Base-by-base conservation (phyloP, 2,113 vertebrate species). In the Mola mola region DNA sequence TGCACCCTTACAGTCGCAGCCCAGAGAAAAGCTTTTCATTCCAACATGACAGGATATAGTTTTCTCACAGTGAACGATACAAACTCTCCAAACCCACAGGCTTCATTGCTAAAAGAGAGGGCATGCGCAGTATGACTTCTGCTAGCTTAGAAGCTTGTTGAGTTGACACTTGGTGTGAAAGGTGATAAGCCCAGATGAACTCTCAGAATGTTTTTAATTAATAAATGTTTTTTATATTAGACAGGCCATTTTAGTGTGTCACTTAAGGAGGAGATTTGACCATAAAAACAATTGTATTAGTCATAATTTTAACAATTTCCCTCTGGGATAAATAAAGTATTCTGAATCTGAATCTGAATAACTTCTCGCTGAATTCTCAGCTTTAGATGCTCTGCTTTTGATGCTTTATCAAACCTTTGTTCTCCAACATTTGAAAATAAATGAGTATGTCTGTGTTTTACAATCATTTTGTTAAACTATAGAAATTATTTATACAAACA, bases 91-190 rank as follows among this genome's bases (percentile, higher is more conserved):
- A 53, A 77, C 19, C 43, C 40, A 7, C n/a, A 6, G 17, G 55
- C 65, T 48, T 50, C 16, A 58, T 75, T 34, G n/a, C 25, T 37
- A 17, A 47, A 66, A 52, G 47, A 66, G 44, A 34, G 19, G 47
- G 6, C 41, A 15, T 44, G 20, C 34, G n/a, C n/a, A n/a, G n/a
- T 38, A 9, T 40, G 28, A 40, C 50, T 69, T 69, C 41, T 72
- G n/a, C 19, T 44, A 52, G 72, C 63, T 64, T 75, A 66, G 63
- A 69, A 73, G 75, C 26, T 1, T 75, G 67, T 80, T 83, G 40
- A 60, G 75, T 65, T 82, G 68, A 78, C 64, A 66, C 52, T 72
- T 42, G 24, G 51, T 60, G 43, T 59, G 60, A 66, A 55, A 72
- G 34, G 52, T 17, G 31, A 15, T 71, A 29, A 79, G 66, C 47